These are phyloP conservation scores for Benthosema pterotum DNA, from an alignment of 2,797 vertebrate species.

Conservation along the genomic window DNA sequence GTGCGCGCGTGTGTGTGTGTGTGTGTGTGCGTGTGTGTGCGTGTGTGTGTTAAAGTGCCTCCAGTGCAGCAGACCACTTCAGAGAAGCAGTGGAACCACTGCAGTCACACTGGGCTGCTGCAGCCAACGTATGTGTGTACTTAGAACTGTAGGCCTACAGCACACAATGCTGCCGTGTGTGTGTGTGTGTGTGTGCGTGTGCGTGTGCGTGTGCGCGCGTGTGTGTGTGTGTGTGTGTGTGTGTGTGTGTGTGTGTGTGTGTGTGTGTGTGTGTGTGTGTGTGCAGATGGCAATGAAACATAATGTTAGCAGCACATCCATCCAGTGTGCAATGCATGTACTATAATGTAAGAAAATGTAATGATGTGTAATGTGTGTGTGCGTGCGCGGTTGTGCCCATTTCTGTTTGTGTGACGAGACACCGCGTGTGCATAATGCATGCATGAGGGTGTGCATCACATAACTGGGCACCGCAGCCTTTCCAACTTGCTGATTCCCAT, in stretches of 20 bases:
- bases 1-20: conserved; percentile 34
- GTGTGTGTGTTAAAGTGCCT: conserved; percentile 60
- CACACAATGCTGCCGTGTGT: conserved; percentile 22
- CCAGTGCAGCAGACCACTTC: conserved; percentile 73
- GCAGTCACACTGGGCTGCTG: conserved; percentile 57
- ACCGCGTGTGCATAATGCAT: not conserved
- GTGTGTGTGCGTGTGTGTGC: conserved; percentile 43
- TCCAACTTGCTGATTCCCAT: too few relatives aligned
- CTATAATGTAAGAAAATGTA: not conserved
- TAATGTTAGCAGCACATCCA: too few relatives aligned
- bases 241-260: not conserved
- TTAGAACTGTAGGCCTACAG: too few relatives aligned
- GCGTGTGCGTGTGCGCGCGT: not conserved
- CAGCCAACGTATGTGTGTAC: conserved; percentile 50
- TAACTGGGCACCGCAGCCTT: too few relatives aligned
- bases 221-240: not conserved
- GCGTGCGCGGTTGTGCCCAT: not conserved
- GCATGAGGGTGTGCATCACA: not conserved
- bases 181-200: conserved; percentile 23
- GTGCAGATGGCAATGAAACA: not conserved
- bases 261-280: conserved; percentile 1
- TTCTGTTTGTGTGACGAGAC: not conserved
- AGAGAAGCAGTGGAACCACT: conserved; percentile 64
- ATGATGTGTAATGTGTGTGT: not conserved
- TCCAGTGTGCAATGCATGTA: not conserved